A percentile compares a stretch with the other conserved stretches of the same genome.
Evolutionary conservation across 2,888 invertebrate species (phyloP).

Genomic region (Mystacides longicornis): DNA sequence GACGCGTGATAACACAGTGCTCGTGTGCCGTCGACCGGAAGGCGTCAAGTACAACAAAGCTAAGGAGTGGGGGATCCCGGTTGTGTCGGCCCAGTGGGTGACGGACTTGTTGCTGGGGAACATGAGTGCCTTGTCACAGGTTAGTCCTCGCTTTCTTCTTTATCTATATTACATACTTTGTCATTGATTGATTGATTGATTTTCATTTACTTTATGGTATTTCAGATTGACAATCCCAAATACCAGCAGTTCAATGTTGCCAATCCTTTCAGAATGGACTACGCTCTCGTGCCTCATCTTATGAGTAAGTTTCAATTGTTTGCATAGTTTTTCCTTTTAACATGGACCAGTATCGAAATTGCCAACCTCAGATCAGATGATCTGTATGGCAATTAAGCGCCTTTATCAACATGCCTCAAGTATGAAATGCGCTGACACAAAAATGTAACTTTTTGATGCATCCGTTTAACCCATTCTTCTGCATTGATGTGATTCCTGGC

Average conservation of each 20-base stretch:
- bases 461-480: too few relatives aligned
- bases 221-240: constrained; percentile 64
- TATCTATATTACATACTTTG: too few relatives aligned
- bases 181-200: too few relatives aligned
- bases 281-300: constrained; percentile 75
- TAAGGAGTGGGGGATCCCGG: constrained; percentile 83
- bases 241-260: constrained; percentile 80
- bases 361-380: too few relatives aligned
- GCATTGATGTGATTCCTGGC: too few relatives aligned
- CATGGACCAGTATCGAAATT: too few relatives aligned
- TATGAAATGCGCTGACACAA: too few relatives aligned
- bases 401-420: too few relatives aligned
- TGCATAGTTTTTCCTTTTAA: not conserved
- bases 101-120: constrained; percentile 88
- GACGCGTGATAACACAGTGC: constrained; percentile 69
- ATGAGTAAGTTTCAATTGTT: constrained; percentile 63
- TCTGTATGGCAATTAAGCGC: too few relatives aligned
- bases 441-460: too few relatives aligned
- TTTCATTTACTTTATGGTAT: too few relatives aligned
- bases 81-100: constrained; percentile 90
- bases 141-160: constrained; percentile 23
- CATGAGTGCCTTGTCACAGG: constrained; percentile 70
- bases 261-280: constrained; percentile 80
- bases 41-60: constrained; percentile 86
- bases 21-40: constrained; percentile 73